A percentile compares a stretch with the other conserved stretches of the same genome.
These are phyloP conservation scores for Beris morrisii DNA, from an alignment of 2,888 invertebrate species.

Conservation along the genomic window DNA sequence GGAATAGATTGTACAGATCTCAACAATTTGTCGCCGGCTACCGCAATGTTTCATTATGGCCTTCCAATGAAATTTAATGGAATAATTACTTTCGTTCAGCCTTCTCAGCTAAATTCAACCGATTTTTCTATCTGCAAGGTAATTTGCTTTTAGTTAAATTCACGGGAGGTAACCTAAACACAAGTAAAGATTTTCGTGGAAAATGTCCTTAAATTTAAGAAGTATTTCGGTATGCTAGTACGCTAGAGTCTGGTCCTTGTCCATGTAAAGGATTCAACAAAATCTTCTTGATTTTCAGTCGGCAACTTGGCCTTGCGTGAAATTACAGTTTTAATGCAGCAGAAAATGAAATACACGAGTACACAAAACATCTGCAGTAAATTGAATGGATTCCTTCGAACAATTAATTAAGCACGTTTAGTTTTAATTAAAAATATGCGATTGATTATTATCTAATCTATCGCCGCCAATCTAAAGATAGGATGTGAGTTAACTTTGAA, in stretches of 20 bases:
- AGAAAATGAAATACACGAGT: slow-evolving; percentile 8
- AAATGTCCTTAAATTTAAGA: no score
- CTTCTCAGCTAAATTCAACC: background rate
- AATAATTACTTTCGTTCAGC: background rate
- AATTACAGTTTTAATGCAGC: slow-evolving; percentile 37
- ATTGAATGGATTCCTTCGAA: background rate
- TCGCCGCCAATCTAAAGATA: no score
- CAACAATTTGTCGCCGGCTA: background rate
- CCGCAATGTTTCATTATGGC: background rate
- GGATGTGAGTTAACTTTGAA: background rate
- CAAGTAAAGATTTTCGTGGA: no score
- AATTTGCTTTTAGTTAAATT: background rate
- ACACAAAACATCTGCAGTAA: slow-evolving; percentile 20
- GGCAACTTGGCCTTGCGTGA: slow-evolving; percentile 32
- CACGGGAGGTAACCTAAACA: background rate
- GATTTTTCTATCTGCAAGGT: background rate
- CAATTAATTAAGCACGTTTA: no score
- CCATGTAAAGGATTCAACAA: background rate
- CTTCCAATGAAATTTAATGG: background rate
- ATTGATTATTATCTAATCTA: no score
- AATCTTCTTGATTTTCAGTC: slow-evolving; percentile 4
- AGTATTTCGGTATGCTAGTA: no score
- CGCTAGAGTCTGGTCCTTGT: background rate
- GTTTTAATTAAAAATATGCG: no score
- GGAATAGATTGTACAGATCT: background rate